These are phyloP conservation scores for Ichneumoninae sp. DNA, from an alignment of 2,888 invertebrate species.

Conservation along the genomic window DNA sequence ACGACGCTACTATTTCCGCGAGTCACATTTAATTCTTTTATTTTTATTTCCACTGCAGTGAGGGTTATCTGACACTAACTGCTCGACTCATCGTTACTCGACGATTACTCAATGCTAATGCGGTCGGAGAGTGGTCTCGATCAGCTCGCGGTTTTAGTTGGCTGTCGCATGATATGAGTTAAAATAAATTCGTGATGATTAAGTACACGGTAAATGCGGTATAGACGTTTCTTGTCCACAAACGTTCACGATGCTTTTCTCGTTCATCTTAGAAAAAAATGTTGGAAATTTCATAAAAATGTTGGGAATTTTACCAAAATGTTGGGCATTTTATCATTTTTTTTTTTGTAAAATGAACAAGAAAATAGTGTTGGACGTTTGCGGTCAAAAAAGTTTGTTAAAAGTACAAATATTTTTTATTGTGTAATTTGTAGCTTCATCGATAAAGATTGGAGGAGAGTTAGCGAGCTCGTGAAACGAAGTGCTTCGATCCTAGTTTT, in stretches of 20 bases:
- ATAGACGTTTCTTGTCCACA: too few relatives aligned
- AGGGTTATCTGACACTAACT: conserved; percentile 47
- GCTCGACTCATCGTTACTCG: conserved; percentile 35
- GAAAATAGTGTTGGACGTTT: too few relatives aligned
- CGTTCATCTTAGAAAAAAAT: too few relatives aligned
- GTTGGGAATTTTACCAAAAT: too few relatives aligned
- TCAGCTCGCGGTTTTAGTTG: too few relatives aligned
- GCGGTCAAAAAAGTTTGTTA: too few relatives aligned
- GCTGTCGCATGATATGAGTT: not conserved
- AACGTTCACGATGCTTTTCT: too few relatives aligned
- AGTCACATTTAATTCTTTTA: conserved; percentile 39
- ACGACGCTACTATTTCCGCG: conserved; percentile 29
- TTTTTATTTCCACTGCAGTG: conserved; percentile 14
- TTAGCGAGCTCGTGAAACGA: not conserved
- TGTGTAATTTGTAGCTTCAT: conserved; percentile 22
- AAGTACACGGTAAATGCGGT: not conserved
- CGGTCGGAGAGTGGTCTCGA: not conserved
- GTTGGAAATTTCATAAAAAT: too few relatives aligned
- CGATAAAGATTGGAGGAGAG: conserved; percentile 44
- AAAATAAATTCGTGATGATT: conserved; percentile 14
- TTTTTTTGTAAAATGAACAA: too few relatives aligned
- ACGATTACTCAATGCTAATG: conserved; percentile 14
- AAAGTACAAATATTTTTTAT: too few relatives aligned
- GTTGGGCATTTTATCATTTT: too few relatives aligned
- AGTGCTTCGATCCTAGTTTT: not conserved